Evolutionary conservation across 1,140 invertebrate species (phyloP).

Genomic region (Samia ricini): DNA sequence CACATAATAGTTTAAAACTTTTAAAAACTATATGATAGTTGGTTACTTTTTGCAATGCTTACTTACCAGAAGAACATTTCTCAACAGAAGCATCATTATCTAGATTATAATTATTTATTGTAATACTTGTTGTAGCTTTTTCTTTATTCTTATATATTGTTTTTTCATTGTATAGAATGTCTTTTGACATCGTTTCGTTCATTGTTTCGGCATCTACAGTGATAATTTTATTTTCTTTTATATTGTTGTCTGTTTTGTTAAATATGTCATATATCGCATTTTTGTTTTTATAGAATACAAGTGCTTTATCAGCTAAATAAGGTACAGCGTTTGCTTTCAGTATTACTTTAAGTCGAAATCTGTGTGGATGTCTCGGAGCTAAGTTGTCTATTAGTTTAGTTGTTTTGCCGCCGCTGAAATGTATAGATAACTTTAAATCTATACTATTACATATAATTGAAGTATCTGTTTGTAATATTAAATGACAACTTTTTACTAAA

Average conservation of each 20-base stretch:
- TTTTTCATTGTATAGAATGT: not conserved
- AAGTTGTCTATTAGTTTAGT: conserved; percentile 54
- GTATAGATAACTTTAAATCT: too few species aligned
- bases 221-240: not conserved
- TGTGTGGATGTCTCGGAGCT: conserved; percentile 54
- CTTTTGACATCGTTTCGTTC: not conserved
- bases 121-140: not conserved
- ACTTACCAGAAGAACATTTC: not conserved
- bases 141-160: not conserved
- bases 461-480: too few species aligned
- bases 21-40: not conserved
- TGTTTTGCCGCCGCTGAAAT: conserved; percentile 55
- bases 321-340: conserved; percentile 37
- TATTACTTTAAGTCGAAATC: conserved; percentile 51
- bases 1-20: not conserved
- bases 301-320: conserved; percentile 24
- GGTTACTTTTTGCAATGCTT: not conserved
- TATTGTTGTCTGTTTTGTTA: not conserved
- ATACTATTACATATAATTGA: not conserved
- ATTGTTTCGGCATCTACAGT: not conserved
- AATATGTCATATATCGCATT: conserved; percentile 18
- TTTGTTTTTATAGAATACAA: conserved; percentile 34
- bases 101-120: not conserved
- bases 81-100: not conserved
- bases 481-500: too few species aligned